These are phyloP conservation scores for Acrossocheilus wenchowensis DNA, from an alignment of 2,797 vertebrate genomes.

Conservation along the genomic window DNA sequence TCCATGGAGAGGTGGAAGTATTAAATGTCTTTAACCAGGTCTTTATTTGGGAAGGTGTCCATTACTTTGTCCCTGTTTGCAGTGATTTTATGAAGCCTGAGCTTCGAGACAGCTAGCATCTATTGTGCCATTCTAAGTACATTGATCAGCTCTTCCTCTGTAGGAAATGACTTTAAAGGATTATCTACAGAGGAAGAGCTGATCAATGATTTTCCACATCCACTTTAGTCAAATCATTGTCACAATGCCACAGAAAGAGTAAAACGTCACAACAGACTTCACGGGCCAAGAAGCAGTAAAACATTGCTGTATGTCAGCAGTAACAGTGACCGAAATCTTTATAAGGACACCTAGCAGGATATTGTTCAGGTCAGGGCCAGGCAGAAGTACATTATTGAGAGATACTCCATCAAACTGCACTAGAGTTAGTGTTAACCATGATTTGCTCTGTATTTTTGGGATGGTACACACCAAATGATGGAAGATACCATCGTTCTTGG, in stretches of 20 bases:
- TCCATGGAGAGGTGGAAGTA: constrained; percentile 1
- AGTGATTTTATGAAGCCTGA: constrained; percentile 20
- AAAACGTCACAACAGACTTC: constrained; percentile 2
- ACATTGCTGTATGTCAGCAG: constrained; percentile 17
- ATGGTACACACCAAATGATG: constrained; percentile 17
- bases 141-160: constrained; percentile 12
- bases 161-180: constrained; percentile 14
- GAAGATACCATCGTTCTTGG: constrained; percentile 29
- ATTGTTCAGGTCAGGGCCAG: background rate
- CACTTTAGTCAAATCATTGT: constrained; percentile 16
- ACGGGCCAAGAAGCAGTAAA: background rate
- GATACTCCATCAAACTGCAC: background rate
- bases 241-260: background rate
- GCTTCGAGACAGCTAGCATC: background rate
- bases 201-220: background rate
- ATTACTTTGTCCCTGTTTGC: constrained; percentile 7
- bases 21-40: background rate
- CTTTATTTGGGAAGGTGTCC: background rate
- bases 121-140: constrained; percentile 14
- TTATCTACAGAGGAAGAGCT: background rate
- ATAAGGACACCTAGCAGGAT: background rate
- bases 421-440: background rate
- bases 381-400: background rate
- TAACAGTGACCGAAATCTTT: background rate
- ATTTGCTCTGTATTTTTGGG: constrained; percentile 3